Conservation (phyloP, 2,797 vertebrate species). For the Clarias laeviceps region DNA sequence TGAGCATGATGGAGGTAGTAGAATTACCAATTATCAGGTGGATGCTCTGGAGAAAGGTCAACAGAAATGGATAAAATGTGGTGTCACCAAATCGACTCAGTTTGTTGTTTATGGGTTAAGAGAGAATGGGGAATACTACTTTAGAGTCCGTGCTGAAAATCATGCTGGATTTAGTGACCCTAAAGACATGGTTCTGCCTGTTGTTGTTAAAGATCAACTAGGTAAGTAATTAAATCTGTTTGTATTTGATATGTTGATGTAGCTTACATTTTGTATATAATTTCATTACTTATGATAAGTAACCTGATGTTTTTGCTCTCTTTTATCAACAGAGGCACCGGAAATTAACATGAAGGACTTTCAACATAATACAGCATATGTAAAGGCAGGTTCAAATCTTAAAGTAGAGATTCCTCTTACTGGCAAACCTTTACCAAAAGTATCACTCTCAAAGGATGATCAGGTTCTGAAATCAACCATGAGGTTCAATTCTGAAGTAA, state of each 20-base stretch:
- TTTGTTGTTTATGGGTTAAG: conserved; percentile 86
- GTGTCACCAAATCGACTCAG: conserved; percentile 84
- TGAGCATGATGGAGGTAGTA: conserved; percentile 96
- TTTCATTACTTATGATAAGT: background rate
- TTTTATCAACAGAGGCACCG: conserved; percentile 83
- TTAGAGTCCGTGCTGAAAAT: conserved; percentile 95
- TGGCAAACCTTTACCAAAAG: conserved; percentile 90
- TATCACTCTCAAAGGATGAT: conserved; percentile 87
- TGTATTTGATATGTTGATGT: background rate
- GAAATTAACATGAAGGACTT: conserved; percentile 93
- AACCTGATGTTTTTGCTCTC: background rate
- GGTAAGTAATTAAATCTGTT: conserved; percentile 73
- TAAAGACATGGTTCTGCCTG: conserved; percentile 87
- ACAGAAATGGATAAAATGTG: conserved; percentile 95
- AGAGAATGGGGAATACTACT: conserved; percentile 93
- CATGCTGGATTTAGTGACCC: conserved; percentile 91
- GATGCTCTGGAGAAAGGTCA: conserved; percentile 95
- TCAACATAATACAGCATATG: conserved; percentile 90
- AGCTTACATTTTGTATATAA: background rate
- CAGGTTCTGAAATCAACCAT: conserved; percentile 87
- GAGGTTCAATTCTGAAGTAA: conserved; percentile 94
- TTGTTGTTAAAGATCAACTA: conserved; percentile 90
- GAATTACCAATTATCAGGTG: conserved; percentile 86
- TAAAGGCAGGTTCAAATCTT: conserved; percentile 91
- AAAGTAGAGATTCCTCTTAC: conserved; percentile 94